Evolutionary conservation across 2,888 invertebrate species (phyloP), one percentile per base, ranked within the genome.

Genomic region (Nesidiocoris tenuis): DNA sequence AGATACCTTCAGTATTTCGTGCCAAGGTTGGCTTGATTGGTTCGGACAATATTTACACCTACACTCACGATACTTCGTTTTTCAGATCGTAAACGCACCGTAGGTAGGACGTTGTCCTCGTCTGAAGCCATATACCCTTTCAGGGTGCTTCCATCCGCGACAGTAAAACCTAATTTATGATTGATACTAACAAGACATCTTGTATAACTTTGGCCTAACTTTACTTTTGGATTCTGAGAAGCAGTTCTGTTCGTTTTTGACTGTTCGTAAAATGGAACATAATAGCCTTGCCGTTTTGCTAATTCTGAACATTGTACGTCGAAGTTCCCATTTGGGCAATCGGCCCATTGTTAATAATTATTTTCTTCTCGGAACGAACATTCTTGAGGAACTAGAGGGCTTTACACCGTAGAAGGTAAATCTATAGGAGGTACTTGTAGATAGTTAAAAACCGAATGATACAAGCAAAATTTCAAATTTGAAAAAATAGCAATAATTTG

Each of bases 121-220:
- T 39, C 12, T 39, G 39, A 12, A 39, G 39, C 5, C 39, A 39
- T 39, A 39, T 39, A 39, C 39, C 39, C 12, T 39, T 39, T 39
- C 39, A 39, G 39, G 39, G 3, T 12, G 3, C 39, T 39, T 7
- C 39, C 12, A 12, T 39, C 3, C 39, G 12, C 59, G 59, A 22
- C 59, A 22, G 59, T 70, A 72, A 72, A 72, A 72, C 63, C 17
- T 63, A 72, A 72, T 72, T 72, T 72, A 72, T 72, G 61, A 72
- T 72, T 72, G 72, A 72, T 72, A 72, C 72, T 72, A 72, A 72
- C 72, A 72, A 72, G 72, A 72, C 72, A 61, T 72, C 72, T 61
- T 72, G 72, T 67, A 67, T 55, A 67, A 54, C 67, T 23, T 59
- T 19, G 25, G 21, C 70, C 23, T 3, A 17, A 21, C 54, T 24